Evolutionary conservation across 2,888 invertebrate species (phyloP).

Genomic region (Hirtodrosophila cameraria): DNA sequence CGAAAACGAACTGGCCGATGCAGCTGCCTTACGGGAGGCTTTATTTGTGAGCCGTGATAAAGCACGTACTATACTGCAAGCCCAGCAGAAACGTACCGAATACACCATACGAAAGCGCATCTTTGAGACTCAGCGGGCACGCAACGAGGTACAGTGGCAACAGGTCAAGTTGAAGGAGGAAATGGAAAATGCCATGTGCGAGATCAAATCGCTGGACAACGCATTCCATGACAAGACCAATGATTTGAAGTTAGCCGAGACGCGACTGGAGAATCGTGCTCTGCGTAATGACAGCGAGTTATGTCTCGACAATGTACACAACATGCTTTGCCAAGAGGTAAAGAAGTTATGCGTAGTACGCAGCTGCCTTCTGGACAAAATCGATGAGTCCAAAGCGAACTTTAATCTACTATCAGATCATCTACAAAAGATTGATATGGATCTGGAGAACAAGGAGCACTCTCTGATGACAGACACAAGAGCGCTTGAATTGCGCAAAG

Average conservation of each 20-base stretch:
- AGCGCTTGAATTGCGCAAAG: conserved; percentile 84
- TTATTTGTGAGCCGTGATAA: conserved; percentile 92
- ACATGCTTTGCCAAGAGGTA: conserved; percentile 90
- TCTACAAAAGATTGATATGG: conserved; percentile 87
- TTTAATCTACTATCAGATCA: conserved; percentile 90
- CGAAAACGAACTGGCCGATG: conserved; percentile 91
- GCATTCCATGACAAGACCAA: conserved; percentile 90
- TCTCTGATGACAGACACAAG: conserved; percentile 90
- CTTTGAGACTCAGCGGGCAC: conserved; percentile 93
- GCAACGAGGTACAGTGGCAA: conserved; percentile 96
- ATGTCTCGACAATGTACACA: conserved; percentile 89
- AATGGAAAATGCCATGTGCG: conserved; percentile 91
- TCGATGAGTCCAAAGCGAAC: conserved; percentile 89
- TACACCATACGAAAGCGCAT: conserved; percentile 93
- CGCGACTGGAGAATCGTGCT: conserved; percentile 92
- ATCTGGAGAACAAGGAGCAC: conserved; percentile 90
- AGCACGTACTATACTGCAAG: conserved; percentile 90
- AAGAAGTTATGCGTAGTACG: conserved; percentile 88
- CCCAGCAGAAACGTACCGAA: conserved; percentile 93
- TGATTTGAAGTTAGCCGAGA: conserved; percentile 93
- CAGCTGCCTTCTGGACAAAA: conserved; percentile 87
- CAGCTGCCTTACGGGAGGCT: conserved; percentile 91
- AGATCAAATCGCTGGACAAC: conserved; percentile 90
- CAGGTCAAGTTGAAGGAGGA: conserved; percentile 89
- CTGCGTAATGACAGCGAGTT: conserved; percentile 91